phyloP scores from a whole-genome alignment of 2,797 vertebrate genomes.

The Sciurus vulgaris region DNA sequence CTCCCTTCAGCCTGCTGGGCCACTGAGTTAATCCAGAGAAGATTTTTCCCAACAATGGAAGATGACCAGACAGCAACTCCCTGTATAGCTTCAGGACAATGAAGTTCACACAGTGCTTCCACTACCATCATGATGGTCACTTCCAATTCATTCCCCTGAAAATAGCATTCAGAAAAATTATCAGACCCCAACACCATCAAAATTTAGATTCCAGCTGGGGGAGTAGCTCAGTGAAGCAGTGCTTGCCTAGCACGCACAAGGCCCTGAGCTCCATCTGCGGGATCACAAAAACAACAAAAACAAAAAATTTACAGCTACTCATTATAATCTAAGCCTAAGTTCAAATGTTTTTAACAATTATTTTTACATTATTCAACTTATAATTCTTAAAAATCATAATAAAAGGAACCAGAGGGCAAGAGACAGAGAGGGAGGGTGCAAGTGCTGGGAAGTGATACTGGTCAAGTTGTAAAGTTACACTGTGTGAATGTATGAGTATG shows the following conservation, averaged over 20 bases:
- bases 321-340: slow-evolving; percentile 7
- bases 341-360: slow-evolving; percentile 17
- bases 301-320: not conserved
- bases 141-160: slow-evolving; percentile 95
- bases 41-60: slow-evolving; percentile 91
- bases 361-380: slow-evolving; percentile 30
- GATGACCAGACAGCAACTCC: slow-evolving; percentile 96
- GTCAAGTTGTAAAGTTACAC: too few species aligned
- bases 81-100: slow-evolving; percentile 98
- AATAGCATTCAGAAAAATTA: slow-evolving; percentile 54
- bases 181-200: not conserved
- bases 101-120: slow-evolving; percentile 97
- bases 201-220: not conserved
- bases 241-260: not conserved
- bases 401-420: too few species aligned
- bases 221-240: not conserved
- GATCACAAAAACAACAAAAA: not conserved
- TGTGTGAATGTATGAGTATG: too few species aligned
- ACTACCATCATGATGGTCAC: slow-evolving; percentile 96
- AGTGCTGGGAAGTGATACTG: too few species aligned
- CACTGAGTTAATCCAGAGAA: slow-evolving; percentile 95
- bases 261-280: too few species aligned
- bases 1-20: slow-evolving; percentile 97
- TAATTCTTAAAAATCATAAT: not conserved
- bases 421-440: too few species aligned